Base-by-base conservation (phyloP, 2,888 invertebrate genomes). In the Ditula angustiorana region DNA sequence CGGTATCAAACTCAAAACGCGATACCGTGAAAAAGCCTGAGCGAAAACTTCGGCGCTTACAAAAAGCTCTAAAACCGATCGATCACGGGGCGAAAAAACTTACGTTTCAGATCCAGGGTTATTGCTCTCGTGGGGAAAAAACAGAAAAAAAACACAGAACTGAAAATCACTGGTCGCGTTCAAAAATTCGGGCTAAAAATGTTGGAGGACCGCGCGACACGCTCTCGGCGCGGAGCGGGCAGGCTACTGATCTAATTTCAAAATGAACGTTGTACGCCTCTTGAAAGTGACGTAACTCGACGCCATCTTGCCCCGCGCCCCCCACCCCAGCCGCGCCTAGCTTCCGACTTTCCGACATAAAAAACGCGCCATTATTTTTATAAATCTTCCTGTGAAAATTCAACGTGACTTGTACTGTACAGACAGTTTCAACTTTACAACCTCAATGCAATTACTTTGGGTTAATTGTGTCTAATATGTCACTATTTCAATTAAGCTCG, bases 161-260 rank as follows among this genome's bases (percentile, higher is more conserved):
- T 79, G 81, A 81, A 77, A 83, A 78, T 75, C 77, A 78, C 74
- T 77, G 76, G 61, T 21, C 63, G 76, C 82, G 81, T 80, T 71
- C 72, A 70, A 67, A 71, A 74, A 75, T 73, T 74, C 72, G 71
- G 68, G 67, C 71, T 73, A 71, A 70, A 69, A 68, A 61, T 70
- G 66, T 59, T 66, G 58, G 70, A 57, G 67, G 47, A 26, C 8
- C 2, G 35, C 47, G 41, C 62, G 67, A 60, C 76, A 70, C 65
- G 74, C 87, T 79, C 74, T 71, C 81, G 64, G 72, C 76, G 73
- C 80, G 76, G 74, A 75, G 83, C 84, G 75, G 80, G 78, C 77
- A 80, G 78, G 85, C 82, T 81, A 92, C 92, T 92, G 92, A 88
- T 90, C 92, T 86, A 91, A 90, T 90, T 91, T 81, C 81, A 80